These are phyloP conservation scores for Sarcophilus harrisii DNA, from an alignment of 2,797 vertebrate species.

Conservation along the genomic window DNA sequence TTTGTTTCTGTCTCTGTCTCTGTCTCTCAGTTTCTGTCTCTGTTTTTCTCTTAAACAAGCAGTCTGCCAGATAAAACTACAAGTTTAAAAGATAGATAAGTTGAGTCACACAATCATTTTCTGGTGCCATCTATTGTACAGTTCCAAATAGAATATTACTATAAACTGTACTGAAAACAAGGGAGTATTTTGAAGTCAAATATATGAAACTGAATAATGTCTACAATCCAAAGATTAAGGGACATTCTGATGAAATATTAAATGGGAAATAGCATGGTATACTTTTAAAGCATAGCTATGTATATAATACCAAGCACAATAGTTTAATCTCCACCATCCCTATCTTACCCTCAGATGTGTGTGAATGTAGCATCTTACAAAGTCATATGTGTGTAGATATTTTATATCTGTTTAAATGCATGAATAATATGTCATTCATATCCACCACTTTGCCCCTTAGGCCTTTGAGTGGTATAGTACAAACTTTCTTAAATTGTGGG, in stretches of 20 bases:
- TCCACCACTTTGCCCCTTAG: neutral
- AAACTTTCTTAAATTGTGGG: too few species aligned
- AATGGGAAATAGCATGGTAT: neutral
- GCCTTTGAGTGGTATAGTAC: neutral
- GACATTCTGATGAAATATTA: slow-evolving; percentile 2
- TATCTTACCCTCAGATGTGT: neutral
- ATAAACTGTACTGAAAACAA: neutral
- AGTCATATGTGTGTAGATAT: neutral
- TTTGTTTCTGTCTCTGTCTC: neutral
- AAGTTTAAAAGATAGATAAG: neutral
- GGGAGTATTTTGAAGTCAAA: slow-evolving; percentile 31
- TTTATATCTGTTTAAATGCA: too few species aligned
- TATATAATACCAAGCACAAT: neutral
- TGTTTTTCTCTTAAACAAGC: neutral
- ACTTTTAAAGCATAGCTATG: neutral
- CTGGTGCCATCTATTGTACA: neutral
- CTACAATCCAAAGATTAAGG: neutral
- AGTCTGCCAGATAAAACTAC: neutral
- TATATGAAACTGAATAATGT: neutral
- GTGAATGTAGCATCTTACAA: neutral
- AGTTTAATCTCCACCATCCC: neutral
- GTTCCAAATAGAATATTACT: neutral
- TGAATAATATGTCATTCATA: neutral
- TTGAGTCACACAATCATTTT: neutral
- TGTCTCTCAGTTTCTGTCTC: too few species aligned